Percentiles rank a stretch among this genome's conserved stretches.
phyloP scores from a whole-genome alignment of 2,888 invertebrate genomes.

The Autographa pulchrina region DNA sequence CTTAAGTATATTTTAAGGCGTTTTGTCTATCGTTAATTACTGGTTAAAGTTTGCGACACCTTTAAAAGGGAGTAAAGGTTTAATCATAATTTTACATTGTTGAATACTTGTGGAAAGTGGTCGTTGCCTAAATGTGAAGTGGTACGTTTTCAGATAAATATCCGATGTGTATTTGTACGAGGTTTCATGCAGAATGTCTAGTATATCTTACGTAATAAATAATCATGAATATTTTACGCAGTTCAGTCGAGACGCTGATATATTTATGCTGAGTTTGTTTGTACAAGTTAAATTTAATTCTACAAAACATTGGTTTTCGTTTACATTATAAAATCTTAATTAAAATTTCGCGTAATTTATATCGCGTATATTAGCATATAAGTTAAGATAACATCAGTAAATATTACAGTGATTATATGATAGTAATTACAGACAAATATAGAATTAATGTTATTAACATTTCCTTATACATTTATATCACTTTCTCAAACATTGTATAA shows the following conservation, averaged over 20 bases:
- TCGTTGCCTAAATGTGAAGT: background rate
- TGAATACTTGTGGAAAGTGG: background rate
- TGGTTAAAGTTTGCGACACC: background rate
- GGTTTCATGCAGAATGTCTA: background rate
- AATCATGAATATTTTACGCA: conserved; percentile 4
- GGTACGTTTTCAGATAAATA: background rate
- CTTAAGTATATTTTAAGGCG: background rate
- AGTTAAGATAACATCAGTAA: background rate
- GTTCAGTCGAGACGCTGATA: background rate
- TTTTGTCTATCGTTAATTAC: conserved; percentile 4
- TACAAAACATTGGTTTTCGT: background rate
- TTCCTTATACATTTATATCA: conserved; percentile 1
- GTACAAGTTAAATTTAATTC: background rate
- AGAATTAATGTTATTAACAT: background rate
- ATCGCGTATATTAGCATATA: background rate
- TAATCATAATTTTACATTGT: background rate
- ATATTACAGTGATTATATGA: background rate
- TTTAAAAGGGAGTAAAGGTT: background rate
- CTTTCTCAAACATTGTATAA: conserved; percentile 1
- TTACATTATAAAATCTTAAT: background rate
- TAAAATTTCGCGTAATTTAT: background rate
- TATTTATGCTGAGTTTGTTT: conserved; percentile 3
- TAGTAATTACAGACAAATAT: background rate
- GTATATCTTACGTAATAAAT: conserved; percentile 1
- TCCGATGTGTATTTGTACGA: background rate